Evolutionary conservation across 1,140 invertebrate genomes (phyloP).

Genomic region (Hesperophylax magnus): DNA sequence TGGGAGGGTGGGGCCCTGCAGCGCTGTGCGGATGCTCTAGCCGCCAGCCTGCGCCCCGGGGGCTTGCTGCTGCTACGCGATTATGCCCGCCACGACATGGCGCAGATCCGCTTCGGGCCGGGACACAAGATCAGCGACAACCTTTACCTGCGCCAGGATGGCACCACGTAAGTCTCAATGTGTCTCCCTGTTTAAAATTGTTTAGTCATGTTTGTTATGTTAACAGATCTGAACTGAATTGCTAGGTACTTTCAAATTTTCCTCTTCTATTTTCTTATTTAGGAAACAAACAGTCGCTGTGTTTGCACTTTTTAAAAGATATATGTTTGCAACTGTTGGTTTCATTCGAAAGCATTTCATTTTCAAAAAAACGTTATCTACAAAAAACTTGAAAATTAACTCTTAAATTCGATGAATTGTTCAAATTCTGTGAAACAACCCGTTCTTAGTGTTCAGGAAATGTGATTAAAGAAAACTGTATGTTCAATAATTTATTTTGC

Average conservation of each 20-base stretch:
- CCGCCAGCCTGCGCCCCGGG: constrained; percentile 80
- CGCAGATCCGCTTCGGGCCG: constrained; percentile 93
- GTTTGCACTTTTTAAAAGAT: too few species aligned
- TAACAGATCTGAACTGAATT: not conserved
- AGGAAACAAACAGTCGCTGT: not conserved
- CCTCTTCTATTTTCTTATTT: not conserved
- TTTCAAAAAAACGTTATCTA: too few species aligned
- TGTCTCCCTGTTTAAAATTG: not conserved
- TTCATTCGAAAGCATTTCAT: too few species aligned
- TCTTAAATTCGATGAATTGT: too few species aligned
- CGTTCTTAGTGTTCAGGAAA: too few species aligned
- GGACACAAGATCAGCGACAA: constrained; percentile 95
- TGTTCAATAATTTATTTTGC: too few species aligned
- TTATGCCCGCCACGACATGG: constrained; percentile 98
- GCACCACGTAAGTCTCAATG: constrained; percentile 83
- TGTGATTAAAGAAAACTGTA: too few species aligned
- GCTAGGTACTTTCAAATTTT: not conserved
- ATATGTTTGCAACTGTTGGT: too few species aligned
- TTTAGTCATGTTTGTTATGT: not conserved
- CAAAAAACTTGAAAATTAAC: too few species aligned
- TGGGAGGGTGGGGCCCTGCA: not conserved
- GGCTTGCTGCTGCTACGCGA: constrained; percentile 94
- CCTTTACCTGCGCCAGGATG: constrained; percentile 97
- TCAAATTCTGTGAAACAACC: too few species aligned
- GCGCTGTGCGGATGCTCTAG: not conserved